Base-by-base conservation (phyloP, 2,888 invertebrate species). In the Dynastes maya region DNA sequence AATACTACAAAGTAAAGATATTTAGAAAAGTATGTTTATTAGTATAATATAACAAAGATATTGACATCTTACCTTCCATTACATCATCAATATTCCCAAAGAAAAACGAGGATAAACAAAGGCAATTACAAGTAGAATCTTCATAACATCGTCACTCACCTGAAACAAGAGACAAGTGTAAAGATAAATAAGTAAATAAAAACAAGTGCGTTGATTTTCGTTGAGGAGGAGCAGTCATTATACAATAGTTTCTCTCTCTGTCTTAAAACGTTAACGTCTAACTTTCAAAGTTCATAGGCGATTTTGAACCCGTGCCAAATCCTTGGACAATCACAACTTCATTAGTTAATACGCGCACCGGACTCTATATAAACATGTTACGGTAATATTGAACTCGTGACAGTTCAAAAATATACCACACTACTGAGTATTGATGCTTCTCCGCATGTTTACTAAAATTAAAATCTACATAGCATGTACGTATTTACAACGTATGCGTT, bases 241-340 rank as follows among this genome's bases (percentile, higher is more conserved):
- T 9, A 58, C 55, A 58, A 58, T 58, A 58, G 8, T 2, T 45
- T 45, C 11, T 1, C 45, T 45, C 9, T 13, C 32, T 32, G 27
- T 63, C 11, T 11, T 11, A 63, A 29, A 32, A 27, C 32, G 29
- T 9, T 45, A 32, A 63, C 29, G 32, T 63, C 63, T 63, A 63
- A 5, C 29, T 32, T 63, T 13, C 63, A 63, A 63, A 63, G 29
- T 55, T 55, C 55, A 22, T 5, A 55, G 55, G 8, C 32, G 67
- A 67, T 45, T 45, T 49, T 45, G 45, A 49, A 22, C 45, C 2
- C 4, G 8, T 67, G 67, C 67, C 67, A 67, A 67, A 45, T 45
- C 67, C 67, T 67, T 67, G 67, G 67, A 67, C 67, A 67, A 67
- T 67, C 67, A 49, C 22, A 67, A 49, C 67, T 67, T 67, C 67